Conservation (phyloP, 2,888 invertebrate genomes). For the Drosophila prostipennis region DNA sequence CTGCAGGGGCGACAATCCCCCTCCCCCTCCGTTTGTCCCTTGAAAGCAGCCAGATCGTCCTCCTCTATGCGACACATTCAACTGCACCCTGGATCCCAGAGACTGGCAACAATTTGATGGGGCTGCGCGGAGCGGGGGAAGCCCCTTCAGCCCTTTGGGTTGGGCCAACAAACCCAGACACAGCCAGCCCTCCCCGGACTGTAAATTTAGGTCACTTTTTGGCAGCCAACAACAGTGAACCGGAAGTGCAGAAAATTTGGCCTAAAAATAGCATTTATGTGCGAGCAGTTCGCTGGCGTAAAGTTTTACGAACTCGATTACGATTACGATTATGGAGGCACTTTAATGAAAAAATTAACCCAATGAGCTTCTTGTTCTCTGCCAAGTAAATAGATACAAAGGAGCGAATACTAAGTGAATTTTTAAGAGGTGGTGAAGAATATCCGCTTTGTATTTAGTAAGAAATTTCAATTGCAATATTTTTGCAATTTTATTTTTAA, state of each 20-base stretch:
- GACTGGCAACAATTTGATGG: conserved; percentile 65
- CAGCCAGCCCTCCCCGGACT: conserved; percentile 36
- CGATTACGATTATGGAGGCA: conserved; percentile 34
- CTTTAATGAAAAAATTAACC: conserved; percentile 38
- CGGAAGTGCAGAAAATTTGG: conserved; percentile 43
- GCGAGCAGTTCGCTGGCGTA: conserved; percentile 27
- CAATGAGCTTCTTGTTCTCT: conserved; percentile 5
- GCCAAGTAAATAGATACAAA: neutral
- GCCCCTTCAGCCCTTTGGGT: conserved; percentile 1
- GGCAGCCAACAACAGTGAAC: conserved; percentile 57
- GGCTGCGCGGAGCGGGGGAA: conserved; percentile 10
- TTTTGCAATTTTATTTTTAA: neutral
- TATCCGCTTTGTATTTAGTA: neutral
- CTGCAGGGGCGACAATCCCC: conserved; percentile 41
- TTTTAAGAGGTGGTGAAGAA: neutral
- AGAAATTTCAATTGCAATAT: neutral
- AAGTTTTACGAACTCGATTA: conserved; percentile 37
- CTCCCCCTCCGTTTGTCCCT: conserved; percentile 15
- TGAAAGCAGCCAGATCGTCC: conserved; percentile 52
- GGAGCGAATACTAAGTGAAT: neutral
- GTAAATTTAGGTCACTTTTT: conserved; percentile 76
- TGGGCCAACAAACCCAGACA: conserved; percentile 61
- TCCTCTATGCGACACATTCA: conserved; percentile 43
- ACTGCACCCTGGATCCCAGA: conserved; percentile 30
- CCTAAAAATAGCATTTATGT: conserved; percentile 36